Base-by-base conservation (phyloP, 2,113 vertebrate genomes). In the Myiozetetes cayanensis region DNA sequence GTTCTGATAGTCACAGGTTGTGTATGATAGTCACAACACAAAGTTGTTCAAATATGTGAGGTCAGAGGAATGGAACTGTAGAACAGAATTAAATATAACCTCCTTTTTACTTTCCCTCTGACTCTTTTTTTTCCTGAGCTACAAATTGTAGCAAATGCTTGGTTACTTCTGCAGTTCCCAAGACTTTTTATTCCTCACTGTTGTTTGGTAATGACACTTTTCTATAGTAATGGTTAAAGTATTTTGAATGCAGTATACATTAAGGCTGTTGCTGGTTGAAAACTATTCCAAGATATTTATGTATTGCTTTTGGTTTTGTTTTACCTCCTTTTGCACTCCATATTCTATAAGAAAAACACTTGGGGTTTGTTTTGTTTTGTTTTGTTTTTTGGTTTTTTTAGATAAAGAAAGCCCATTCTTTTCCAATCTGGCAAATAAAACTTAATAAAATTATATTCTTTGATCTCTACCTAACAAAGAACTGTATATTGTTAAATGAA, bases 401-500 rank as follows among this genome's bases (percentile, higher is more conserved):
- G 92, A 68, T 89, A 89, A 93, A 88, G 47, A 3, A 81, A 95
- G 31, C 22, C 90, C 68, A 85, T 95, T 96, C 62, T 94, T 94
- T 93, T 89, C 58, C 68, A 94, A 90, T 96, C 88, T 97, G 90
- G 92, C 55, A 96, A 95, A 96, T 94, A 95, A 97, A 96, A 87
- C 46, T 95, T 95, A 93, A 95, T 96, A 97, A 97, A 96, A 97
- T 93, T 76, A 97, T 96, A 85, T 91, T 95, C 95, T 97, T 97
- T 97, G 94, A 97, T 97, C 95, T 96, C 75, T 92, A 95, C 75
- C 96, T 97, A 97, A 95, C 81, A 96, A 97, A 97, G 95, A 96
- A 84, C 95, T 90, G 81, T 86, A 93, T 92, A 90, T 85, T 94
- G 78, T 93, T 97, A 97, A 96, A 96, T 94, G 96, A 96, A 97